phyloP scores from a whole-genome alignment of 2,113 vertebrate species.

The Tachuris rubrigastra region DNA sequence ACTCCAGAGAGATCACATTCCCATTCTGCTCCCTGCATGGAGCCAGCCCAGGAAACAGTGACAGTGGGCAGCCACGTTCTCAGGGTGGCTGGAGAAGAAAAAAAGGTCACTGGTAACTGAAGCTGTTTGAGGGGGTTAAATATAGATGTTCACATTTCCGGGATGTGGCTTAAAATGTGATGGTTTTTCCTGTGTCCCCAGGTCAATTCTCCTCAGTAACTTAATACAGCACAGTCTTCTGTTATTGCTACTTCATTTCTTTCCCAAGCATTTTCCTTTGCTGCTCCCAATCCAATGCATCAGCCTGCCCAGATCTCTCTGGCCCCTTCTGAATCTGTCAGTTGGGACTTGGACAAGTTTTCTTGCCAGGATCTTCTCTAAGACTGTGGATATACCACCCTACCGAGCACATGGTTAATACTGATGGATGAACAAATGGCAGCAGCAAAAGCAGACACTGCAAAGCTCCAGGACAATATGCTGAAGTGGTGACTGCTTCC shows the following conservation, averaged over 20 bases:
- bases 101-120: background rate
- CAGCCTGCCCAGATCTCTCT: background rate
- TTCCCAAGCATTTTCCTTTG: background rate
- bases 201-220: background rate
- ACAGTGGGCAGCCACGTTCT: background rate
- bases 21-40: background rate
- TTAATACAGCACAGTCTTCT: background rate
- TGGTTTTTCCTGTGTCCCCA: background rate
- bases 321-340: background rate
- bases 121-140: background rate
- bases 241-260: background rate
- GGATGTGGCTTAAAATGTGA: background rate
- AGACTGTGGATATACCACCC: background rate
- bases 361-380: background rate
- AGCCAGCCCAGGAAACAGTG: background rate
- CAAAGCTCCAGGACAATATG: background rate
- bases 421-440: background rate
- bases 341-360: background rate
- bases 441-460: background rate
- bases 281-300: background rate
- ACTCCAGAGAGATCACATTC: background rate
- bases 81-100: background rate
- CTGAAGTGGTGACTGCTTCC: background rate
- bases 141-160: fast-evolving
- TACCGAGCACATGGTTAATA: background rate